Evolutionary conservation across 2,797 vertebrate species (phyloP).

Genomic region (Fringilla coelebs): DNA sequence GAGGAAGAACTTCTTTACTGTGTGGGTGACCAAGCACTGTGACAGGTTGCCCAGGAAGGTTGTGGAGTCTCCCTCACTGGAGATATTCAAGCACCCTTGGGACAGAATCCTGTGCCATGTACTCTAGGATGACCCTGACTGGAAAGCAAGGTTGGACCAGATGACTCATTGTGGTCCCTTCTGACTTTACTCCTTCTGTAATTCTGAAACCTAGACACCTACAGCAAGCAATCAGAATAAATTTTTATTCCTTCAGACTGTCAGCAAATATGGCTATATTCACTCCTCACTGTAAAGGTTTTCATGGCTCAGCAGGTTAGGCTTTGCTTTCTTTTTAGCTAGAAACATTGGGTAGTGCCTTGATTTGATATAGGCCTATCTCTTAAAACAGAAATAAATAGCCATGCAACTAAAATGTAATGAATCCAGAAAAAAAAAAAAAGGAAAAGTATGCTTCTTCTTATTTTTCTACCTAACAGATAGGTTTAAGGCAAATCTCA

Average conservation of each 20-base stretch:
- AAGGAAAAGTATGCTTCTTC: neutral
- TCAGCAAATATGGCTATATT: neutral
- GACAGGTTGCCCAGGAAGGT: neutral
- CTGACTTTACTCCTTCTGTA: neutral
- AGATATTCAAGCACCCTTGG: neutral
- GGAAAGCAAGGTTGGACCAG: neutral
- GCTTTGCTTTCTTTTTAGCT: neutral
- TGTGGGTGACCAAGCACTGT: fast-evolving
- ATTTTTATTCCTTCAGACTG: neutral
- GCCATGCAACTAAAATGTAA: neutral
- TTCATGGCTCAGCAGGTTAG: neutral
- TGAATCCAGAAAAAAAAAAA: neutral
- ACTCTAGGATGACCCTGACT: neutral
- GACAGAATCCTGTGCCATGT: too few species aligned
- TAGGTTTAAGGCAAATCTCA: neutral
- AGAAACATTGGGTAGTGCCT: neutral
- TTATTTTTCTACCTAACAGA: neutral
- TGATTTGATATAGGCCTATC: neutral
- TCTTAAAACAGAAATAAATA: neutral
- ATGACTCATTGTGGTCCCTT: neutral
- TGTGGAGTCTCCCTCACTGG: neutral
- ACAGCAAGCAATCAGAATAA: neutral
- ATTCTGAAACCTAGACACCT: neutral
- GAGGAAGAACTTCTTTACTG: neutral
- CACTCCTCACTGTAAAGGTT: neutral